A percentile compares a stretch with the other conserved stretches of the same genome.
Evolutionary conservation across 2,113 vertebrate species (phyloP).

Genomic region (Calyptommatus sinebrachiatus): DNA sequence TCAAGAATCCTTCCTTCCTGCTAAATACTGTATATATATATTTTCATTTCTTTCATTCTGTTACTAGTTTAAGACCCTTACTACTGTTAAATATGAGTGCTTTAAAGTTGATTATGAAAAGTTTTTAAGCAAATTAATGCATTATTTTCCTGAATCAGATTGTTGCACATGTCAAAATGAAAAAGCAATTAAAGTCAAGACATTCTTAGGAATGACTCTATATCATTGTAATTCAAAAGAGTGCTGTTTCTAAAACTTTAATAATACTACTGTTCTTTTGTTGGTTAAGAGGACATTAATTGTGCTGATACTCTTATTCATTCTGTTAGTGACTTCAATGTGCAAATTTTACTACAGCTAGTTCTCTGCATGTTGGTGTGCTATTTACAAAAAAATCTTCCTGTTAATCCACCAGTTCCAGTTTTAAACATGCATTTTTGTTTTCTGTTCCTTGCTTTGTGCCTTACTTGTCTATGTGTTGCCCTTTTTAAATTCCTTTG

Average conservation of each 20-base stretch:
- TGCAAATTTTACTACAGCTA: conserved; percentile 66
- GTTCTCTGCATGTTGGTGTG: conserved; percentile 40
- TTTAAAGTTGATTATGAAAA: conserved; percentile 31
- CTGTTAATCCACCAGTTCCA: conserved; percentile 54
- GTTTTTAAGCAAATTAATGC: not conserved
- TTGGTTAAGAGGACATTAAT: conserved; percentile 68
- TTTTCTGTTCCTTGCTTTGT: conserved; percentile 53
- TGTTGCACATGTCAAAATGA: conserved; percentile 9
- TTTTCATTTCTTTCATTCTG: conserved; percentile 32
- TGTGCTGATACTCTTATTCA: conserved; percentile 67
- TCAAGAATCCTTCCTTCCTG: conserved; percentile 54
- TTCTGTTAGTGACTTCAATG: conserved; percentile 64
- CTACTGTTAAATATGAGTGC: not conserved
- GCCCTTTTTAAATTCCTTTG: conserved; percentile 59
- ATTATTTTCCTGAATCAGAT: conserved; percentile 1
- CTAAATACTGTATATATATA: conserved; percentile 32
- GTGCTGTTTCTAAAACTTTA: conserved; percentile 26
- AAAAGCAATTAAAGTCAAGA: conserved; percentile 21
- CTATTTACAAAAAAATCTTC: not conserved
- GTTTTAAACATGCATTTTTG: conserved; percentile 52
- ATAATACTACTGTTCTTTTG: conserved; percentile 59
- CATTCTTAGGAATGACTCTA: not conserved
- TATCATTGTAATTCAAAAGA: conserved; percentile 5
- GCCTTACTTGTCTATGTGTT: conserved; percentile 55
- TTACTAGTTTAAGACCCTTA: conserved; percentile 24